These are phyloP conservation scores for Botia kubotai DNA, from an alignment of 2,797 vertebrate genomes.

Conservation along the genomic window DNA sequence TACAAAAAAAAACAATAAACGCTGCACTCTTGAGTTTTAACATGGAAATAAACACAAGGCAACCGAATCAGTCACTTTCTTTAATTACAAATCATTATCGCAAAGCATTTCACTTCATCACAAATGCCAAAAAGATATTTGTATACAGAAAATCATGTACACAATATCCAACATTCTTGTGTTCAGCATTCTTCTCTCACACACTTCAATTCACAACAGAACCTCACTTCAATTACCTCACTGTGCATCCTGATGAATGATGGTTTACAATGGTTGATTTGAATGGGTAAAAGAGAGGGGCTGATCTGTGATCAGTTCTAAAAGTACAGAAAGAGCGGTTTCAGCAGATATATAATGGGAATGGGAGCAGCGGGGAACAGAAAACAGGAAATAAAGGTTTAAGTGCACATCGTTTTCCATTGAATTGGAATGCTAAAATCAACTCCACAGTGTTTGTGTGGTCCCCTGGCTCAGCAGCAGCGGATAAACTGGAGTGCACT, in stretches of 20 bases:
- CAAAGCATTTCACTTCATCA: slow-evolving; percentile 30
- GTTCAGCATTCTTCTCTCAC: not conserved
- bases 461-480: not conserved
- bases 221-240: not conserved
- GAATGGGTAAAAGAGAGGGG: not conserved
- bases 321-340: slow-evolving; percentile 27
- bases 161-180: not conserved
- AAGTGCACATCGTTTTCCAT: slow-evolving; percentile 6
- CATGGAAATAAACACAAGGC: not conserved
- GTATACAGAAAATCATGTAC: slow-evolving; percentile 16
- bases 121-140: not conserved
- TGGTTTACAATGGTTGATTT: slow-evolving; percentile 20
- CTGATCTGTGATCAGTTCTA: slow-evolving; percentile 31
- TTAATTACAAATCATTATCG: slow-evolving; percentile 43
- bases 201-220: not conserved
- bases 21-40: too few relatives aligned
- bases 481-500: not conserved
- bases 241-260: slow-evolving; percentile 14
- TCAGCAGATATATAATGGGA: not conserved
- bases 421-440: not conserved
- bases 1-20: too few relatives aligned
- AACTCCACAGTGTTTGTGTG: not conserved
- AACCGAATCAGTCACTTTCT: slow-evolving; percentile 37
- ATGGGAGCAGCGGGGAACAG: not conserved
- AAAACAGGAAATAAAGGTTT: not conserved